Evolutionary conservation across 35 echinoderm and acorn worm genomes (phyloP), one percentile per base, ranked within the genome.

Genomic region (Eucidaris tribuloides): DNA sequence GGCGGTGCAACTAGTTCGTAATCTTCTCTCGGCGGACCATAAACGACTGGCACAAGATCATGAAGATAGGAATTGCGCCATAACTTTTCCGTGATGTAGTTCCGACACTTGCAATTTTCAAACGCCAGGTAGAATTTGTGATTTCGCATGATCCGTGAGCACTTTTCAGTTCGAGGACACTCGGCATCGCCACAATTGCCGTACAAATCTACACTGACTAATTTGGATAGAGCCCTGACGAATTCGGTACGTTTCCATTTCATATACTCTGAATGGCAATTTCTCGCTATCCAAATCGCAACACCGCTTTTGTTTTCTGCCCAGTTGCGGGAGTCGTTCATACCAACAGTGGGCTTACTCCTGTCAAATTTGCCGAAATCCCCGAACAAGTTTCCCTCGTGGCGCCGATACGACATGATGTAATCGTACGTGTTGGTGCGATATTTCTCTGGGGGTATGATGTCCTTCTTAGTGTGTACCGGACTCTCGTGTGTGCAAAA

Each of bases 111-210:
- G 60, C 45, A 79, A 58, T 86, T 83, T 81, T 92, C 89, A 34
- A 92, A 61, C 24, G 89, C 74, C 28, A 92, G 77, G 65, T 71
- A 86, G 49, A 92, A 92, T 57, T 92, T 86, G 46, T 92, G 79
- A 15, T 45, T 59, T 18, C 42, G 37, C 42, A 86, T 13, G 31
- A 52, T 43, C 42, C 63, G 33, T 31, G 49, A 57, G 45, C 61
- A 72, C 63, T 80, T 28, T 49, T 29, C 23, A 34, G 50, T 74
- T 64, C 24, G 68, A 27, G 44, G 61, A 40, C 90, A 87, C 3
- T 27, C 80, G 11, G 71, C 45, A n/a, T 72, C 40, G 4, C 79
- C 90, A 76, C 90, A 92, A 28, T 50, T 46, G 11, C 84, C 72
- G 46, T 61, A 92, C 45, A 77, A 82, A 22, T 87, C 84, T 0